Conservation (phyloP, 1,140 invertebrate genomes). For the Drosophila teissieri region DNA sequence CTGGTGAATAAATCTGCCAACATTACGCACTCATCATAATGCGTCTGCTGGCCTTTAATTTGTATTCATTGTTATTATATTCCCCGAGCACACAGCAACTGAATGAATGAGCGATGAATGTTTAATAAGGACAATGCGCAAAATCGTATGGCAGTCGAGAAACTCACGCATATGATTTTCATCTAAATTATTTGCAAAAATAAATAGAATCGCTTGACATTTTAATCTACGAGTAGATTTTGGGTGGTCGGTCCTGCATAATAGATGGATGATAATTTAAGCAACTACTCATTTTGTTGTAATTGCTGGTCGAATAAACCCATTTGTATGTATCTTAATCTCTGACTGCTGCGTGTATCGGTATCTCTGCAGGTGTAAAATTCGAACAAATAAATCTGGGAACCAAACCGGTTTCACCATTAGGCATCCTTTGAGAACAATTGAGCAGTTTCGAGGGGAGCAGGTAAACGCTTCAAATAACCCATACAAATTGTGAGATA, state of each 20-base stretch:
- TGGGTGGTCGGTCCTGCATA: constrained; percentile 17
- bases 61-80: constrained; percentile 28
- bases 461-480: constrained; percentile 18
- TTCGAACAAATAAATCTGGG: constrained; percentile 32
- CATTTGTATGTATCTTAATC: constrained; percentile 5
- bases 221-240: constrained; percentile 1
- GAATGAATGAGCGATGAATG: constrained; percentile 21
- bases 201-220: constrained; percentile 3
- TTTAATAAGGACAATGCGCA: constrained; percentile 23
- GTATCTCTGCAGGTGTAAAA: constrained; percentile 25
- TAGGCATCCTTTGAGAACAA: constrained; percentile 17
- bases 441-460: constrained; percentile 16
- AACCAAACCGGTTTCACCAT: constrained; percentile 27
- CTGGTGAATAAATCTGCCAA: constrained; percentile 14
- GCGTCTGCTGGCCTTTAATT: constrained; percentile 23
- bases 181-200: constrained; percentile 5
- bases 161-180: constrained; percentile 20
- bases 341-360: not conserved
- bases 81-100: not conserved
- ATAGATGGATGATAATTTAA: constrained; percentile 14
- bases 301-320: constrained; percentile 13
- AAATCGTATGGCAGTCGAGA: constrained; percentile 10
- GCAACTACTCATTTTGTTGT: constrained; percentile 29
- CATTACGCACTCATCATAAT: constrained; percentile 20
- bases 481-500: constrained; percentile 40